Base-by-base conservation (phyloP, 2,113 vertebrate genomes). In the Bos taurus region DNA sequence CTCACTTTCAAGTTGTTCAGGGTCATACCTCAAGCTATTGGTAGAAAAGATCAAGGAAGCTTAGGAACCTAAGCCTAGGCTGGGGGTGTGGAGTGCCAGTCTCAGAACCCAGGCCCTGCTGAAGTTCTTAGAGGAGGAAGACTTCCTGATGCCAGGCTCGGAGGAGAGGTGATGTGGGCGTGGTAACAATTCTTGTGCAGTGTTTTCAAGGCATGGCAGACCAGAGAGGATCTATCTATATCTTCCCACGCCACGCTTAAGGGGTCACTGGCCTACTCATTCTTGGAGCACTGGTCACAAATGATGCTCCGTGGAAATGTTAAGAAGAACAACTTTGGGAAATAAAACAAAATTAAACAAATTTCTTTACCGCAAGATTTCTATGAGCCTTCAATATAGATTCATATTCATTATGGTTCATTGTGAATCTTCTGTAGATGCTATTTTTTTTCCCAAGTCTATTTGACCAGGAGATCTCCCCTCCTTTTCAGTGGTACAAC, bases 11-110 rank as follows among this genome's bases (percentile, higher is more conserved):
- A 94, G 50, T 92, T 97, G 36, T 46, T 71, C 81, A 93, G 54
- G 96, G 90, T 91, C 97, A 96, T 97, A 97, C 97, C 97, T 88
- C 30, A 59, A 94, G 94, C 54, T n/a, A 17, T 92, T 82, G 28
- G 50, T 50, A 95, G 85, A 93, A 52, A 96, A 78, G 82, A 83
- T 85, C 36, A 64, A 85, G 8, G 54, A 83, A 84, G 92, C 57
- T 94, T 95, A 87, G n/a, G 23, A 88, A 93, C 21, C 50, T 96
- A 93, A 98, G 40, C 46, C 19, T 62, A 84, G 80, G 56, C 40
- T 95, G 90, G 15, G 62, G 67, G 21, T 85, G 3, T 94, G 64
- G 5, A 85, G 23, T 2, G 9, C 48, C 50, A n/a, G 71, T 7
- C 36, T 92, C 15, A 64, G 67, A 95, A 94, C 33, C 2, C 26